Percentiles rank a stretch among this genome's conserved stretches.
Conservation (phyloP, 2,888 invertebrate species). For the Blastobasis lacticolella region DNA sequence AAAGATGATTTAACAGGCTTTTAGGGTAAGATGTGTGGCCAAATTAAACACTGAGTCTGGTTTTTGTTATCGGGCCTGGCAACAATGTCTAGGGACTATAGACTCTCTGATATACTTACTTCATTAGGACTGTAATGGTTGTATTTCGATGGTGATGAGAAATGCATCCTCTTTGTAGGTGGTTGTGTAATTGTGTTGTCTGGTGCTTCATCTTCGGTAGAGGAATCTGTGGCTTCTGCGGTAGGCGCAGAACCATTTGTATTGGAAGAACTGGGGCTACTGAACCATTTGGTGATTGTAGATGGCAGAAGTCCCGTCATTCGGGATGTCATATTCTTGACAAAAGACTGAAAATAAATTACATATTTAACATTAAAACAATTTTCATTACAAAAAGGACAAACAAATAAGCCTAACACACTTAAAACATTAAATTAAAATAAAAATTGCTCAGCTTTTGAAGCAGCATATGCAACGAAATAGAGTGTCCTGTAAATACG, state of each 20-base stretch:
- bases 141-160: constrained; percentile 23
- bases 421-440: too few relatives aligned
- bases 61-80: too few relatives aligned
- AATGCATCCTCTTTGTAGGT: constrained; percentile 57
- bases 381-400: too few relatives aligned
- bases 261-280: constrained; percentile 38
- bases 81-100: too few relatives aligned
- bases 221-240: constrained; percentile 51
- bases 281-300: constrained; percentile 73
- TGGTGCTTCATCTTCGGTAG: constrained; percentile 49
- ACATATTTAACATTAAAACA: neutral
- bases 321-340: constrained; percentile 78
- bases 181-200: constrained; percentile 46
- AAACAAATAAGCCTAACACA: too few relatives aligned
- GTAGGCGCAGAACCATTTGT: constrained; percentile 53
- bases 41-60: too few relatives aligned
- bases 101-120: constrained; percentile 26
- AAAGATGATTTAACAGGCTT: too few relatives aligned
- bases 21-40: too few relatives aligned
- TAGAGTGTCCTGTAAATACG: too few relatives aligned
- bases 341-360: constrained; percentile 76
- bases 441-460: too few relatives aligned
- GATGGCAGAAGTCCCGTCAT: constrained; percentile 78
- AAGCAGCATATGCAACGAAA: too few relatives aligned
- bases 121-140: constrained; percentile 27